phyloP scores from a whole-genome alignment of 2,113 vertebrate genomes.

The Lepisosteus oculatus region DNA sequence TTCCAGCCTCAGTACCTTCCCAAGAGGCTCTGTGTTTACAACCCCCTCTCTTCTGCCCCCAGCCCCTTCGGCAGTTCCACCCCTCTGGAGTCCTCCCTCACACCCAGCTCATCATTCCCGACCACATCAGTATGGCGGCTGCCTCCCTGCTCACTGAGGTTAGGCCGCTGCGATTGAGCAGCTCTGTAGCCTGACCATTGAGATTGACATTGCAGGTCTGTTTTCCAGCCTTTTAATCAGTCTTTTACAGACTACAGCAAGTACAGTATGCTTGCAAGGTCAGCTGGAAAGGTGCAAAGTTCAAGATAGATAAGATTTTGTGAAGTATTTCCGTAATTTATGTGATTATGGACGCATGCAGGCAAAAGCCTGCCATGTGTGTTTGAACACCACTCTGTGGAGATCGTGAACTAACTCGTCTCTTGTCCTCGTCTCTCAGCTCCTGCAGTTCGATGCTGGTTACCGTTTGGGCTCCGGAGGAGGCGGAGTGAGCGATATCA shows the following conservation, averaged over 20 bases:
- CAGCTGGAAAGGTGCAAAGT: no score
- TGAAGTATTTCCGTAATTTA: no score
- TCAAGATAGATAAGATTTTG: no score
- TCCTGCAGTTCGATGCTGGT: conserved; percentile 82
- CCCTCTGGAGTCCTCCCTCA: conserved; percentile 87
- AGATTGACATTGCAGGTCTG: no score
- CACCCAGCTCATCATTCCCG: conserved; percentile 82
- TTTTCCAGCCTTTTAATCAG: no score
- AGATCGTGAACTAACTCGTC: background rate
- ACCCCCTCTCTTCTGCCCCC: conserved; percentile 26
- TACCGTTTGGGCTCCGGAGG: conserved; percentile 78
- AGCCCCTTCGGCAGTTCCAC: conserved; percentile 87
- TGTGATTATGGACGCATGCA: no score
- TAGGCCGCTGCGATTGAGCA: conserved; percentile 24
- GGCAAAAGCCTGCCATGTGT: background rate
- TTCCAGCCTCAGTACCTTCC: background rate
- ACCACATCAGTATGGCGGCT: conserved; percentile 80
- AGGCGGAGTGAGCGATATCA: conserved; percentile 80
- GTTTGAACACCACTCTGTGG: background rate
- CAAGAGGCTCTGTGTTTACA: background rate
- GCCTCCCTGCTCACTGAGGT: conserved; percentile 87
- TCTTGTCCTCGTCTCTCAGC: conserved; percentile 51
- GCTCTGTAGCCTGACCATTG: no score
- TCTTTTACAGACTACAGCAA: no score
- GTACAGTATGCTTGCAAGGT: no score